phyloP scores from a whole-genome alignment of 2,888 invertebrate species.

The Lamproptera curius region DNA sequence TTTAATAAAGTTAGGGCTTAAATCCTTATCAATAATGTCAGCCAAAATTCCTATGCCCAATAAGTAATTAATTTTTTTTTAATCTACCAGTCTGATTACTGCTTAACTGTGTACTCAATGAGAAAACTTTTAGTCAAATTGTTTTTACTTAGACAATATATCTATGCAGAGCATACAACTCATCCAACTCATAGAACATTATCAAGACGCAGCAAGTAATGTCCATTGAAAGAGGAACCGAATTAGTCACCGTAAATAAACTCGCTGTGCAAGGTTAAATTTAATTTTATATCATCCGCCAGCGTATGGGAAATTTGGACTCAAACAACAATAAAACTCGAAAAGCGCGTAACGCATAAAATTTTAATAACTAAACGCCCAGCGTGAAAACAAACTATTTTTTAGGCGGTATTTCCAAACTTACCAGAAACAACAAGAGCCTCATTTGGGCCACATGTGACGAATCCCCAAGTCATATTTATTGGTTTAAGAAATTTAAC shows the following conservation, averaged over 20 bases:
- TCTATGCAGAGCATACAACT: no score
- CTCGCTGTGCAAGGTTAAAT: not conserved
- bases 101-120: no score
- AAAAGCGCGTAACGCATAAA: not conserved
- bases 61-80: no score
- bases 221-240: not conserved
- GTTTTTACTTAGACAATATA: no score
- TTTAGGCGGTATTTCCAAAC: conserved; percentile 29
- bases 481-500: conserved; percentile 31
- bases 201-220: no score
- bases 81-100: no score
- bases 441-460: conserved; percentile 96
- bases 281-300: not conserved
- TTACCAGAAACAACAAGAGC: conserved; percentile 96
- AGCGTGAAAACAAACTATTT: conserved; percentile 13
- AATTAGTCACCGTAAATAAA: conserved; percentile 1
- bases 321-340: not conserved
- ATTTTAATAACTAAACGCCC: not conserved
- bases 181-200: no score
- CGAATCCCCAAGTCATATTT: conserved; percentile 90
- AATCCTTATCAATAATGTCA: no score
- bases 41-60: no score
- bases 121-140: no score
- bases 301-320: no score
- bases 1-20: no score